Evolutionary conservation across 1,140 invertebrate species (phyloP), one percentile per base, ranked within the genome.

Genomic region (Leptopilina clavipes): DNA sequence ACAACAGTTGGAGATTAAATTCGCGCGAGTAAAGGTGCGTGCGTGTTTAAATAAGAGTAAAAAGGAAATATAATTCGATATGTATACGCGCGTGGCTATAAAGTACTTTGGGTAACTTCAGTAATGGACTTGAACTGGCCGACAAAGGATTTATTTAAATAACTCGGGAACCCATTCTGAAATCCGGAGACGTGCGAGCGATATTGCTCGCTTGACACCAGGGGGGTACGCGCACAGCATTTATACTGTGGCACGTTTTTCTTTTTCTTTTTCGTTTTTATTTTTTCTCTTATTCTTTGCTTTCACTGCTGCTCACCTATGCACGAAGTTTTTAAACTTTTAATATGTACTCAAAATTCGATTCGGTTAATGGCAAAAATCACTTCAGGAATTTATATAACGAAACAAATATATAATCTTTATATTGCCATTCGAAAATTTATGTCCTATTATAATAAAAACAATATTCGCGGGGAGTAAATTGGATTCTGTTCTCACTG

Each of bases 171-270:
- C 59, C 59, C 59, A 65, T 65, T 65, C 59, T 65, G 59, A 65
- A 65, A 65, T 65, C 59, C 59, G 59, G 59, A 65, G 59, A 65
- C 59, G 59, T 65, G 59, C 59, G 59, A 65, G 59, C 59, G 59
- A 65, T 65, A 65, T 65, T 65, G 25, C 59, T 31, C 25, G 59
- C 59, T 65, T 65, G 59, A 22, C 59, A 65, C 22, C 7, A n/a
- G 59, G 37, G 37, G 37, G 1, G 6, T 59, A 25, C 56, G 25
- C 25, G 25, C 8, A 31, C 22, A 65, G 22, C 12, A 37, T 65
- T 65, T 65, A 22, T 65, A 14, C 22, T 65, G 37, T 40, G 37
- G 37, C 37, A 40, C 37, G 37, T 40, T 40, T 40, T 40, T 40
- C 37, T 40, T 40, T 40, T 54, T 54, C 9, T 40, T 40, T 40